Base-by-base conservation (phyloP, 92 coral and sea anemone species). In the Heteractis magnifica region DNA sequence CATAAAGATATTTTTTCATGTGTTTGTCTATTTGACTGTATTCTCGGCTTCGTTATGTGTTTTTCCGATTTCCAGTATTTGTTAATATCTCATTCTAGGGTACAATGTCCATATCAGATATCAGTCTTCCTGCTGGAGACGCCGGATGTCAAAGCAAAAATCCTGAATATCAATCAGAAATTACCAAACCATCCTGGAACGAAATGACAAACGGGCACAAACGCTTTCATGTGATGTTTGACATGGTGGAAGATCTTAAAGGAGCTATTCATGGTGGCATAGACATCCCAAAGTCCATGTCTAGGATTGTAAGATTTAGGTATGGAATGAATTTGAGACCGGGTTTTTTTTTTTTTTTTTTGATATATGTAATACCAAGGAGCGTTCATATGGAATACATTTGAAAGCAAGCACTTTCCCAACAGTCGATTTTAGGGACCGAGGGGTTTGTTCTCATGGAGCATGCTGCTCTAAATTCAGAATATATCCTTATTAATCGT, bases 71-170 rank as follows among this genome's bases (percentile, higher is more conserved):
- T 9, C 3, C 11, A 53, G 14, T 10, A 12, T n/a, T 58, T 11
- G 15, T 15, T n/a, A 5, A 10, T 12, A 12, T 58, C 16, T 58
- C 64, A 58, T 11, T 58, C 3, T 12, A 87, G 90, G 90, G 90
- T 26, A 83, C 90, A 14, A 78, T 53, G 49, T 85, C 84, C 19
- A 75, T 72, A 23, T 62, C 79, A 1, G 91, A 88, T 11, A 68
- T 78, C 18, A 74, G 74, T 53, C 81, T 88, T 6, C 85, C 53
- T 4, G 85, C 82, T 9, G 83, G 91, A 10, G 79, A 23, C 48
- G 21, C 72, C 10, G 52, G 77, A 9, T 49, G 81, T 21, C 72
- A 74, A 19, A 13, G 16, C 4, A 34, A 18, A 65, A 52, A 23
- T 6, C 56, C 58, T 11, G 56, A 58, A 15, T 52, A 48, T 11